Conservation (phyloP, 2,113 vertebrate genomes). For the Argyrosomus japonicus region DNA sequence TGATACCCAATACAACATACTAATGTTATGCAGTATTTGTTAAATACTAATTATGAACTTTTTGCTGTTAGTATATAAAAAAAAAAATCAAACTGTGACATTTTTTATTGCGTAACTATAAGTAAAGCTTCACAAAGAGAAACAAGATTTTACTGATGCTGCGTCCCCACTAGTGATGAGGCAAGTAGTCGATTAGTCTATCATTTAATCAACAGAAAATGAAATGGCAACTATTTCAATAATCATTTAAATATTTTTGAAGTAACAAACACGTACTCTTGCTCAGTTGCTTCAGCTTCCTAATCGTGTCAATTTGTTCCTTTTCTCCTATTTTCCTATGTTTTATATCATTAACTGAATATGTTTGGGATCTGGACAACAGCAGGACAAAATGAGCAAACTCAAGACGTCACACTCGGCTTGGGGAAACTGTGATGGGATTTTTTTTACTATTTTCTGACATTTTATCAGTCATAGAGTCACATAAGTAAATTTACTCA, state of each 20-base stretch:
- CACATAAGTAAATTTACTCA: too few species aligned
- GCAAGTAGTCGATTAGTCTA: neutral
- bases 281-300: neutral
- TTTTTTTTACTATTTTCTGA: neutral
- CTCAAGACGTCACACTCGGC: neutral
- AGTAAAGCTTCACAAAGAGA: neutral
- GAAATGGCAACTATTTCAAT: neutral
- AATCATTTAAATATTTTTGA: too few species aligned
- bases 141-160: slow-evolving; percentile 2
- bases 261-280: neutral
- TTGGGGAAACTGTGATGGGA: neutral
- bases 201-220: neutral
- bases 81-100: neutral
- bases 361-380: neutral
- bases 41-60: neutral
- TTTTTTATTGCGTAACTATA: neutral
- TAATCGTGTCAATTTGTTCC: neutral
- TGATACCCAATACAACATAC: neutral
- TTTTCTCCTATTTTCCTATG: neutral
- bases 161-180: neutral
- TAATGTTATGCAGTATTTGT: neutral
- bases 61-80: neutral
- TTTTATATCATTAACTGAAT: neutral
- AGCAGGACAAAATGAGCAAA: neutral
- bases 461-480: neutral